Conservation (phyloP, 2,888 invertebrate genomes). For the Nephrotoma guestfalica region DNA sequence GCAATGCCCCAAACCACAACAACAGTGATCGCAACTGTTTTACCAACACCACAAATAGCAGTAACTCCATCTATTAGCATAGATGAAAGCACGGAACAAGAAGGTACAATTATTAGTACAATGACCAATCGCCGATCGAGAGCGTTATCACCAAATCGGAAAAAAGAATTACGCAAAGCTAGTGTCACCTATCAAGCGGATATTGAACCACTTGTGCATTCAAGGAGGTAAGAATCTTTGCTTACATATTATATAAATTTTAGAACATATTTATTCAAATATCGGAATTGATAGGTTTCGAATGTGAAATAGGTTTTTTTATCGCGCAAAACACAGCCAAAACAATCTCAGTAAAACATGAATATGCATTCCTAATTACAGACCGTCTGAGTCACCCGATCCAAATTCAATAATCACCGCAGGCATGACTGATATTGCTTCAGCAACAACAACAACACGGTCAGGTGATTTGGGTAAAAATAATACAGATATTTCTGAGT, state of each 20-base stretch:
- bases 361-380: slow-evolving; percentile 5
- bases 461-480: slow-evolving; percentile 53
- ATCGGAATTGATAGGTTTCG: too few relatives aligned
- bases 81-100: slow-evolving; percentile 19
- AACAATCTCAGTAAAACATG: too few relatives aligned
- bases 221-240: slow-evolving; percentile 10
- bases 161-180: slow-evolving; percentile 19
- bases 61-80: slow-evolving; percentile 39
- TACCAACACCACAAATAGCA: slow-evolving; percentile 37
- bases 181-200: not conserved
- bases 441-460: slow-evolving; percentile 34
- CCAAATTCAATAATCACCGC: slow-evolving; percentile 15
- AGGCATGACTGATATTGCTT: slow-evolving; percentile 13
- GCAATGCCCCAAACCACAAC: not conserved
- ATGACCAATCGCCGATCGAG: slow-evolving; percentile 22
- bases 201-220: slow-evolving; percentile 12
- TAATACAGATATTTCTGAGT: slow-evolving; percentile 73
- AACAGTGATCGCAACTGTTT: not conserved
- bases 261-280: too few relatives aligned
- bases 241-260: not conserved
- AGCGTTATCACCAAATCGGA: slow-evolving; percentile 34
- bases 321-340: too few relatives aligned
- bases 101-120: slow-evolving; percentile 25
- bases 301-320: too few relatives aligned
- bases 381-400: slow-evolving; percentile 26